These are phyloP conservation scores for Chloromyia formosa DNA, from an alignment of 2,888 invertebrate species.

Conservation along the genomic window DNA sequence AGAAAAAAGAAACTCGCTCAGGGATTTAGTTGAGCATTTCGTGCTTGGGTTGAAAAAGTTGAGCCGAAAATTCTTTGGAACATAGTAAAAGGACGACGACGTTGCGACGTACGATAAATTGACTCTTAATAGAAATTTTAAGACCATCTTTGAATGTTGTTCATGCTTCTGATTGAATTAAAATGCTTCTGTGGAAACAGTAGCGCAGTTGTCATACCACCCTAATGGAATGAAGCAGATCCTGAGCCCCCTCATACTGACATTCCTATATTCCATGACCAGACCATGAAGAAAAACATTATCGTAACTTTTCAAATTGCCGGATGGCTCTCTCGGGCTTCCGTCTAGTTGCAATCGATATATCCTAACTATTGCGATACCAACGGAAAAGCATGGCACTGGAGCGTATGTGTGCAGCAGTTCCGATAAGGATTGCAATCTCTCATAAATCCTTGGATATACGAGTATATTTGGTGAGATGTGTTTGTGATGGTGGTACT, in stretches of 20 bases:
- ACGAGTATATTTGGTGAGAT: no score
- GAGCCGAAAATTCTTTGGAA: no score
- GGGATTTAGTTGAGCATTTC: background rate
- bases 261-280: background rate
- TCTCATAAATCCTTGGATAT: slow-evolving; percentile 36
- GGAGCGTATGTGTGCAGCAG: slow-evolving; percentile 33
- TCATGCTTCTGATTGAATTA: slow-evolving; percentile 4
- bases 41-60: background rate
- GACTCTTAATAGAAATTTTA: slow-evolving; percentile 3
- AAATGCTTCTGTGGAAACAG: background rate
- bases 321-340: slow-evolving; percentile 14
- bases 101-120: background rate
- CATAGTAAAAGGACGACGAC: no score
- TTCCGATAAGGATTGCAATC: slow-evolving; percentile 42
- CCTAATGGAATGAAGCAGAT: background rate
- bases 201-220: background rate
- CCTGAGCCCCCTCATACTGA: background rate
- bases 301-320: slow-evolving; percentile 18
- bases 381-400: background rate
- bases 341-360: slow-evolving; percentile 27
- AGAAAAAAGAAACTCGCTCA: background rate
- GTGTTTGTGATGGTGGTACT: slow-evolving; percentile 18
- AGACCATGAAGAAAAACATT: background rate
- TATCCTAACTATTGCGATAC: background rate
- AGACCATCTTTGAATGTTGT: background rate